Base-by-base conservation (phyloP, 1,140 invertebrate species). In the Drosophila kurseongensis region DNA sequence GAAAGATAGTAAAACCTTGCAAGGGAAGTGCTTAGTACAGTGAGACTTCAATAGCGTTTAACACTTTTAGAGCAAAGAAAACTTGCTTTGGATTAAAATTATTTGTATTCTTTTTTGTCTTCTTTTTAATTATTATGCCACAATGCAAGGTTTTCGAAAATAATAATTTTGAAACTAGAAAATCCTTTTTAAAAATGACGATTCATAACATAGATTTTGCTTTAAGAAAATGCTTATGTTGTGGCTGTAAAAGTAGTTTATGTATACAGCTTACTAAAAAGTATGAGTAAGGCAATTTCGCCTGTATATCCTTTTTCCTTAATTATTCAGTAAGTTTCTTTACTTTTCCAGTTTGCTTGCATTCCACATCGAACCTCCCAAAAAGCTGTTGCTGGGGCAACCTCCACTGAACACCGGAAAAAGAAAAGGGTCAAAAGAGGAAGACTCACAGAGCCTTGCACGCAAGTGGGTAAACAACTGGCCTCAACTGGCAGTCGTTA, bases 401-500 rank as follows among this genome's bases (percentile, higher is more conserved):
- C 41, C 38, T 32, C 23, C 13, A 54, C 42, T 36, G 29, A 32
- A 45, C 29, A 9, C 27, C 10, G 7, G 29, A 42, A 16, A 66
- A 48, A 38, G 41, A 38, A 16, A 23, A 35, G 9, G 27, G 16
- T 1, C 16, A 18, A 27, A 16, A 13, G 23, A 45, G 47, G 29
- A 42, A 45, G 52, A 69, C 35, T 38, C 48, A 68, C 32, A 12
- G 32, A 71, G 45, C 47, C 56, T 45, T 40, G 35, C 69, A 73
- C 67, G 67, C 56, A 73, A 73, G 69, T 73, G 48, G 73, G 69
- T 73, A 72, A 72, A 73, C 32, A 71, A 72, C 47, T 18, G 38
- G 38, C 55, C 32, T 32, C 47, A 60, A 40, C 68, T 51, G 45
- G 5, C 45, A 23, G 42, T 48, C 62, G 54, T 48, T 69, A 42